phyloP scores from a whole-genome alignment of 1,140 invertebrate species.

The Trachymyrmex septentrionalis region DNA sequence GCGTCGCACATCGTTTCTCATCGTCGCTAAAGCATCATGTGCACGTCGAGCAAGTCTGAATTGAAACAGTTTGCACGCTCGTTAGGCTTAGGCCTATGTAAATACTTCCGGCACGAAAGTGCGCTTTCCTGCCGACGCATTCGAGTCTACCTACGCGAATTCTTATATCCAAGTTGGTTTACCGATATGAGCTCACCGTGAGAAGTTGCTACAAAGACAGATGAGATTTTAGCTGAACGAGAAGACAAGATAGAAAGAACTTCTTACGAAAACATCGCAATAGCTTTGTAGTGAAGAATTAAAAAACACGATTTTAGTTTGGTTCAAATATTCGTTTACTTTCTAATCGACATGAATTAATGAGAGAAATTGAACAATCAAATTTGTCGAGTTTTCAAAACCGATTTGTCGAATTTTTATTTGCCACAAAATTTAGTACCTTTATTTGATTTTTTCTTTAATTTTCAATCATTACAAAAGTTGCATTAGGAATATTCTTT shows the following conservation, averaged over 20 bases:
- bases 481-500: not conserved
- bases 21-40: not conserved
- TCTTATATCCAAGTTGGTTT: conserved; percentile 26
- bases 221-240: conserved; percentile 12
- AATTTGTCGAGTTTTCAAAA: not conserved
- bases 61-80: conserved; percentile 66
- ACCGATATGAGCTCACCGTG: conserved; percentile 13
- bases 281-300: not conserved
- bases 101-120: conserved; percentile 73
- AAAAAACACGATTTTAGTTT: not conserved
- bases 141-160: conserved; percentile 38
- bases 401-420: not conserved
- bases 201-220: conserved; percentile 30
- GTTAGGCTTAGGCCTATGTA: conserved; percentile 66
- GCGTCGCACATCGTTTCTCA: conserved; percentile 7
- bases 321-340: not conserved
- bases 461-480: not conserved
- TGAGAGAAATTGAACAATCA: not conserved
- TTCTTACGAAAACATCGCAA: not conserved
- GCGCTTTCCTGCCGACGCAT: conserved; percentile 37
- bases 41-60: conserved; percentile 9
- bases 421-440: not conserved
- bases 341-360: not conserved
- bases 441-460: not conserved
- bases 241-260: not conserved